Evolutionary conservation across 2,888 invertebrate species (phyloP).

Genomic region (Hoplodrina ambigua): DNA sequence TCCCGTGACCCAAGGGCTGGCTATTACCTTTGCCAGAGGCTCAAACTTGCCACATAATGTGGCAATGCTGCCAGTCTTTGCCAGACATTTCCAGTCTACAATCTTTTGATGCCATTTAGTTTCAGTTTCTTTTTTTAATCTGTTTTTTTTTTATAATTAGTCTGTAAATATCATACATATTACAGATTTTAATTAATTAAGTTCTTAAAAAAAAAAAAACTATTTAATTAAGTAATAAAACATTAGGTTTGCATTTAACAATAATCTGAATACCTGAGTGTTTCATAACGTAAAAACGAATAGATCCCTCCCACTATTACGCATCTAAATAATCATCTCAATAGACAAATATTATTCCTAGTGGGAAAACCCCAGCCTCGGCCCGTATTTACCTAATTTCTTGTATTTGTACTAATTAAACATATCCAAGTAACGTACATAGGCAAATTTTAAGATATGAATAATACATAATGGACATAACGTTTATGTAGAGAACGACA

Average conservation of each 20-base stretch:
- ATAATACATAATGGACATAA: conserved; percentile 51
- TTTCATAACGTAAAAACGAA: conserved; percentile 40
- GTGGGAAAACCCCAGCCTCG: conserved; percentile 72
- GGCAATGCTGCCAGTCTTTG: no score
- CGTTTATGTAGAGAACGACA: conserved; percentile 25
- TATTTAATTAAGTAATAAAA: background rate
- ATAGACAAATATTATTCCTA: conserved; percentile 67
- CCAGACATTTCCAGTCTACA: no score
- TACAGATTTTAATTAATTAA: no score
- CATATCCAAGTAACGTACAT: conserved; percentile 40
- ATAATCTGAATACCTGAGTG: background rate
- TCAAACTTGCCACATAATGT: no score
- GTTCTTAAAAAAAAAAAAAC: no score
- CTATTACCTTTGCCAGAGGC: no score
- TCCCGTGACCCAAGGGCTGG: no score
- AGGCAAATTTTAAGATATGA: conserved; percentile 45
- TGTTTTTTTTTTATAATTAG: no score
- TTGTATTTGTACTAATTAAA: conserved; percentile 53
- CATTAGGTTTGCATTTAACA: background rate
- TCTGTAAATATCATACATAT: no score
- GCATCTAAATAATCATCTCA: conserved; percentile 42
- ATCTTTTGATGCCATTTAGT: no score
- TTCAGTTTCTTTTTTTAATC: no score
- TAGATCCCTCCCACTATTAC: conserved; percentile 28
- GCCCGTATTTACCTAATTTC: conserved; percentile 60